Conservation (phyloP, 1,140 invertebrate species). For the Pentalonia nigronervosa region DNA sequence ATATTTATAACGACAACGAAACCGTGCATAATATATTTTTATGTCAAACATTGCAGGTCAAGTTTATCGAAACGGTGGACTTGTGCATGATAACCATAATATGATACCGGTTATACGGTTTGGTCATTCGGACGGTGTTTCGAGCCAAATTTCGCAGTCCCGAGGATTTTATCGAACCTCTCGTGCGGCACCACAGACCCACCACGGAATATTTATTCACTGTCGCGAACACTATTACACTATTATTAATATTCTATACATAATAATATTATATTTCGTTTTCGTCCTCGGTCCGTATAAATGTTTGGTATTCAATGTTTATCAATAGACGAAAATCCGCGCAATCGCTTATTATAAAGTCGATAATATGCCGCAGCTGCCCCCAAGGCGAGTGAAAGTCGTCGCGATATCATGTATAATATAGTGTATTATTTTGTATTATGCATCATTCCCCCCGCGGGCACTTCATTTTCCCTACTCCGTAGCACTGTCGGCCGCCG, state of each 20-base stretch:
- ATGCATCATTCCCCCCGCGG: background rate
- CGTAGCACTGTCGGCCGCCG: too few species aligned
- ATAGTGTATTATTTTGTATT: background rate
- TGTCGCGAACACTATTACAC: background rate
- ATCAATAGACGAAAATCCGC: background rate
- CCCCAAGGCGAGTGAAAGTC: conserved; percentile 34
- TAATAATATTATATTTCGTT: background rate
- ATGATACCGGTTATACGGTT: too few species aligned
- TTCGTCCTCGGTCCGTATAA: background rate
- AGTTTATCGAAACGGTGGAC: background rate
- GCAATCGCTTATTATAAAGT: background rate
- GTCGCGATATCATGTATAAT: background rate
- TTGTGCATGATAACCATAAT: background rate
- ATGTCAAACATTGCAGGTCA: background rate
- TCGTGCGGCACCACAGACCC: background rate
- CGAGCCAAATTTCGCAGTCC: background rate
- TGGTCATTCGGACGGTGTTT: background rate
- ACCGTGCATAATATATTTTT: background rate
- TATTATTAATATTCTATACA: background rate
- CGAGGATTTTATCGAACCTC: background rate
- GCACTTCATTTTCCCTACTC: background rate
- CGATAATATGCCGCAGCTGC: background rate
- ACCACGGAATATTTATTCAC: background rate
- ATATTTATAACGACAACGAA: background rate
- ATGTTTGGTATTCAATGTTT: background rate